These are phyloP conservation scores for Serilophus lunatus DNA, from an alignment of 2,113 vertebrate species.

Conservation along the genomic window DNA sequence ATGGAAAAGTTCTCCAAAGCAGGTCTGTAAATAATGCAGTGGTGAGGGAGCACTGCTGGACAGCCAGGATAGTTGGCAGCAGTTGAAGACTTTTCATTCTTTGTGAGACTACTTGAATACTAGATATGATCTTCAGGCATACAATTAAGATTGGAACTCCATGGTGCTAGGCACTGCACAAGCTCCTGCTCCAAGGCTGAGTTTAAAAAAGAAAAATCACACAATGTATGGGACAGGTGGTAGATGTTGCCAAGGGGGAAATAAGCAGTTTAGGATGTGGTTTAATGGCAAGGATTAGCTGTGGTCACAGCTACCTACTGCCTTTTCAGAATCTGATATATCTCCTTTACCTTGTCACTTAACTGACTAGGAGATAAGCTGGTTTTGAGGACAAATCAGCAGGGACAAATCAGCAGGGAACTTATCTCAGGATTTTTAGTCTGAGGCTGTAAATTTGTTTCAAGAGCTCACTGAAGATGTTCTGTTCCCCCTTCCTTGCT, in stretches of 20 bases:
- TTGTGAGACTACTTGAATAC: neutral
- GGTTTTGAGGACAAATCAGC: neutral
- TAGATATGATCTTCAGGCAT: neutral
- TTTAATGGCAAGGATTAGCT: neutral
- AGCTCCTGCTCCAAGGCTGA: neutral
- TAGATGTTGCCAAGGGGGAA: neutral
- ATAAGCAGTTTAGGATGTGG: neutral
- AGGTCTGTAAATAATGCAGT: conserved; percentile 17
- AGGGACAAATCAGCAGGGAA: neutral
- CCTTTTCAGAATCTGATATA: neutral
- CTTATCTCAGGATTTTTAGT: neutral
- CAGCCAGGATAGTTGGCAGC: neutral
- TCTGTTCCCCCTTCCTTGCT: neutral
- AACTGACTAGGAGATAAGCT: neutral
- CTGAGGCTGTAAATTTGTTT: neutral
- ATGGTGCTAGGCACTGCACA: neutral
- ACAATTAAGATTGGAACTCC: neutral
- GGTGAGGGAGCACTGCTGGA: neutral
- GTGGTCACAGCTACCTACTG: neutral
- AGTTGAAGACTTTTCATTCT: neutral
- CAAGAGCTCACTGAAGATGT: neutral
- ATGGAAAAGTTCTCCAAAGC: conserved; percentile 50
- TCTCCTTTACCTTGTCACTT: neutral
- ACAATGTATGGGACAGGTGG: neutral
- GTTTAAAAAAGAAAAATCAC: neutral